A percentile compares a stretch with the other conserved stretches of the same genome.
phyloP scores from a whole-genome alignment of 2,113 vertebrate species.

The Myotis brandtii region DNA sequence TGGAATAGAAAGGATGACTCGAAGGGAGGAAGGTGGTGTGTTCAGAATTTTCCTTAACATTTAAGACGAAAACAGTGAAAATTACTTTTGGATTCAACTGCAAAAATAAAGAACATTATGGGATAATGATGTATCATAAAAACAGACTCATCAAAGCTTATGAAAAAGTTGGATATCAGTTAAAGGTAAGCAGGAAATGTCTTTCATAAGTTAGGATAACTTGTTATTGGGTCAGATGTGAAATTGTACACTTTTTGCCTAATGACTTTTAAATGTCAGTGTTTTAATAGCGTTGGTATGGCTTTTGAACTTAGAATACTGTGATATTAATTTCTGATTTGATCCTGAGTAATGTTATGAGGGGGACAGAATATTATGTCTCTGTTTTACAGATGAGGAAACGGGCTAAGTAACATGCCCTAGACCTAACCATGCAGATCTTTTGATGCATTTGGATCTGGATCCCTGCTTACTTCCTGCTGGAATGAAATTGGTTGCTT shows the following conservation, averaged over 20 bases:
- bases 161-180: slow-evolving; percentile 95
- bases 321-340: not conserved
- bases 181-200: slow-evolving; percentile 88
- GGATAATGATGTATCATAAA: slow-evolving; percentile 98
- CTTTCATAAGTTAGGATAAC: not conserved
- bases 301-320: not conserved
- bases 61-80: slow-evolving; percentile 88
- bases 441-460: not conserved
- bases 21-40: not conserved
- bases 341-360: not conserved
- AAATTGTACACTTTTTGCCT: not conserved
- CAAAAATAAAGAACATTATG: slow-evolving; percentile 96
- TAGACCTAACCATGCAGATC: not conserved
- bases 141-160: slow-evolving; percentile 98
- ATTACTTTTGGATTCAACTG: slow-evolving; percentile 98
- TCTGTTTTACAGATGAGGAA: not conserved
- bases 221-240: not conserved
- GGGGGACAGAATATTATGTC: not conserved
- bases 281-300: not conserved
- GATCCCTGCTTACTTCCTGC: not conserved
- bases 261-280: not conserved
- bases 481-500: not conserved
- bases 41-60: slow-evolving; percentile 84
- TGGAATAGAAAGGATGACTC: not conserved
- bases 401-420: not conserved